These are phyloP conservation scores for Oegoconia quadripuncta DNA, from an alignment of 2,888 invertebrate genomes.

Conservation along the genomic window DNA sequence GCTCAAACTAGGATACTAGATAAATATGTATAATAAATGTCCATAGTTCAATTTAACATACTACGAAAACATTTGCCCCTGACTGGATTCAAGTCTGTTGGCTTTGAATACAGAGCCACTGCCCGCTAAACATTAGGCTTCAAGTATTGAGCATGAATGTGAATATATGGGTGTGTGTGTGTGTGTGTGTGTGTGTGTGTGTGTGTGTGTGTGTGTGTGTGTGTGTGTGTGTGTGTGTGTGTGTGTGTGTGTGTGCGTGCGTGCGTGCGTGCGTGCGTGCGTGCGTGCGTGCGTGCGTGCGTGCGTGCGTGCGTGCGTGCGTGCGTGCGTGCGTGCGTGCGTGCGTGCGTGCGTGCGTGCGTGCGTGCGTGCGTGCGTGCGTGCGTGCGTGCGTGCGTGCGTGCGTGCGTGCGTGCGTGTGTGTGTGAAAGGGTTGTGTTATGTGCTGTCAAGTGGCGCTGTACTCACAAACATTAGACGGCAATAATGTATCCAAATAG, in stretches of 20 bases:
- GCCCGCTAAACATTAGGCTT: too few relatives aligned
- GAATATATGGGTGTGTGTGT: not conserved
- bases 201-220: not conserved
- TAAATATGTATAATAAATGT: too few relatives aligned
- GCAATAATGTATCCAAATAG: too few relatives aligned
- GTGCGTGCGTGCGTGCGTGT: constrained; percentile 3
- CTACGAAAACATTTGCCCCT: too few relatives aligned
- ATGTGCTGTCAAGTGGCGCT: too few relatives aligned
- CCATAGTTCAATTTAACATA: too few relatives aligned
- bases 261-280: not conserved
- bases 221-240: not conserved
- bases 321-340: constrained; percentile 1
- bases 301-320: constrained; percentile 2
- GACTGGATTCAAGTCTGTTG: too few relatives aligned
- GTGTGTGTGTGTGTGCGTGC: not conserved
- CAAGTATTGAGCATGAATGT: too few relatives aligned
- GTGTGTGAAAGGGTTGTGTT: too few relatives aligned
- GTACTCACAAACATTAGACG: too few relatives aligned
- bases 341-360: constrained; percentile 1
- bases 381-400: constrained; percentile 2
- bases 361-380: constrained; percentile 3
- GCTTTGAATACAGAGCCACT: too few relatives aligned
- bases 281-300: not conserved
- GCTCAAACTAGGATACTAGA: too few relatives aligned
- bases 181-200: not conserved